phyloP scores from a whole-genome alignment of 2,888 invertebrate genomes.

The Microctonus hyperodae region DNA sequence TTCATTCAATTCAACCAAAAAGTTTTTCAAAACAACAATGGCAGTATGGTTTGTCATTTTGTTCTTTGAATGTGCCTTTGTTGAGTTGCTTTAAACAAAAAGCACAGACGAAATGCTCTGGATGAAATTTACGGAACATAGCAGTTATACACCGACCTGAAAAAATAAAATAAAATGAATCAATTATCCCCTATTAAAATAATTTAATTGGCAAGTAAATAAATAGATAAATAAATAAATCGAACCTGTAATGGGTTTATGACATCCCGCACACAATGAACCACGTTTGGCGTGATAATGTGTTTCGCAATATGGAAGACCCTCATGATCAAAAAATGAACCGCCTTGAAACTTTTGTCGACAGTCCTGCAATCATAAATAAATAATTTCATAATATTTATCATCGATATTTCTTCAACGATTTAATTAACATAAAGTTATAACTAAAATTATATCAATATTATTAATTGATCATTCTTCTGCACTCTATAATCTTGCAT shows the following conservation, averaged over 20 bases:
- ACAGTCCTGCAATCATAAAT: conserved; percentile 80
- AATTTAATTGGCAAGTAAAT: conserved; percentile 1
- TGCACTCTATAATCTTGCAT: too few relatives aligned
- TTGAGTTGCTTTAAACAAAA: conserved; percentile 98
- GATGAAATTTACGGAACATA: conserved; percentile 99
- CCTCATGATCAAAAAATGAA: conserved; percentile 98
- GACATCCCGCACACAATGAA: conserved; percentile 96
- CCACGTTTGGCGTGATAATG: conserved; percentile 98
- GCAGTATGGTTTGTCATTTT: conserved; percentile 98
- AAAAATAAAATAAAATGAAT: too few relatives aligned
- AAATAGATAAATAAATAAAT: conserved; percentile 50
- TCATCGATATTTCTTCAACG: neutral
- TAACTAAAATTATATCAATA: too few relatives aligned
- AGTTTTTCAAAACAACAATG: conserved; percentile 97
- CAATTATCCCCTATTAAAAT: too few relatives aligned
- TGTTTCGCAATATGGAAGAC: conserved; percentile 97
- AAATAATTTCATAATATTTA: neutral
- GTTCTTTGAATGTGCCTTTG: conserved; percentile 99
- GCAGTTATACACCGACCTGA: conserved; percentile 95
- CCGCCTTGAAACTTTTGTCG: conserved; percentile 96
- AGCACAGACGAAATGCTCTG: conserved; percentile 99
- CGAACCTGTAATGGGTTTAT: conserved; percentile 89
- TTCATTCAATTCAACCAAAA: conserved; percentile 69
- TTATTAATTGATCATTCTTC: too few relatives aligned
- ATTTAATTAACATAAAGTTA: neutral